Evolutionary conservation across 2,888 invertebrate species (phyloP), one percentile per base, ranked within the genome.

Genomic region (Latrodectus hesperus): DNA sequence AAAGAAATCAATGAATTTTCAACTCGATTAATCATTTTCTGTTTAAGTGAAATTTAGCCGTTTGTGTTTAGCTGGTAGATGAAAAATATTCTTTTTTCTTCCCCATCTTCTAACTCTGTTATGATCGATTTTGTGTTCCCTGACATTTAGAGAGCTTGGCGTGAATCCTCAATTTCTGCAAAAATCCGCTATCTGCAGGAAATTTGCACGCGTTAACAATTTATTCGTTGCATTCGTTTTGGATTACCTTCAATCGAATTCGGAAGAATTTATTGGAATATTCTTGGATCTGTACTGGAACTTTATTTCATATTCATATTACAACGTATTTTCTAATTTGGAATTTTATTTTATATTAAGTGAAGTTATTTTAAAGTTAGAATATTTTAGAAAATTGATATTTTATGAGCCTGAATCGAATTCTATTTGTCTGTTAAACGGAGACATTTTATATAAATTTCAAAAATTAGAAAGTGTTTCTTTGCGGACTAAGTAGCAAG

Each of bases 121-220:
- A 73, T 82, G 68, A 82, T 82, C 82, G 82, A 82, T 82, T 68
- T 75, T 68, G 75, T 70, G 82, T 82, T 74, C 82, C 53, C 49
- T 82, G 82, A 82, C 82, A 82, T 82, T 82, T 75, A 75, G 17
- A 75, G 17, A 71, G n/a, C 14, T 55, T 9, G 38, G 60, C 11
- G 73, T 52, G 53, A 12, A 68, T 51, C 16, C 51, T n/a, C 70
- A 53, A 16, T 5, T 22, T 79, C 60, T 16, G 9, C 26, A 74
- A 55, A 74, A 26, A 72, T 60, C 53, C 53, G 60, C 52, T 52
- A 72, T 17, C n/a, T 17, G 4, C 12, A 72, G 52, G 53, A 53
- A 11, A 52, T 11, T 6, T 11, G 9, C 26, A 14, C 11, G 22
- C 11, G 8, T 17, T 53, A 17, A 52, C 22, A 8, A 17, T 73